phyloP scores from a whole-genome alignment of 2,797 vertebrate species.

The Iguana delicatissima region DNA sequence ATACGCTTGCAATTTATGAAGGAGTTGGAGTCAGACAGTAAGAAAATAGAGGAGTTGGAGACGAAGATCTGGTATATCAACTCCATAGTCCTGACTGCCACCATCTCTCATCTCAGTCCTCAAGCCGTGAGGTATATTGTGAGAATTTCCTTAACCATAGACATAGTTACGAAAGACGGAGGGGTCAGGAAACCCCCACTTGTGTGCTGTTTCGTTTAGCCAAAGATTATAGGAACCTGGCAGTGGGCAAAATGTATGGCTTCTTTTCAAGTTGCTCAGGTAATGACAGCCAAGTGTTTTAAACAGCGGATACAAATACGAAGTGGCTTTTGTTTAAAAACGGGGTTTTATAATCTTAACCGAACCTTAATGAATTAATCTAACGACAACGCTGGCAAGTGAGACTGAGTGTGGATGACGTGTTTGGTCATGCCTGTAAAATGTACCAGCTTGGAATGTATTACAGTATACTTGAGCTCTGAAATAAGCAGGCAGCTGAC shows the following conservation, averaged over 20 bases:
- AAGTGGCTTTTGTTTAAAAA: slow-evolving; percentile 22
- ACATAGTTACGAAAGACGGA: background rate
- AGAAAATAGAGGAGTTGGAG: too few relatives aligned
- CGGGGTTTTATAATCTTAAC: slow-evolving; percentile 47
- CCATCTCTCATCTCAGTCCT: background rate
- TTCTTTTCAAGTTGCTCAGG: slow-evolving; percentile 28
- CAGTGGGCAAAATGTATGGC: background rate
- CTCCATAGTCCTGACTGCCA: background rate
- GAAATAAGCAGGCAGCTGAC: background rate
- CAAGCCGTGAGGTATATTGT: background rate
- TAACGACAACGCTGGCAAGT: slow-evolving; percentile 30
- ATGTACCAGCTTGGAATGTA: slow-evolving; percentile 50
- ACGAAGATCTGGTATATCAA: too few relatives aligned
- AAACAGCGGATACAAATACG: background rate
- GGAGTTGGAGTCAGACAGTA: too few relatives aligned
- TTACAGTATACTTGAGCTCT: background rate
- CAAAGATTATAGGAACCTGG: background rate
- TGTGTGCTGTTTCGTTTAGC: background rate
- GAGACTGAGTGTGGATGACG: slow-evolving; percentile 39
- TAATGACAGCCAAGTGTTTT: slow-evolving; percentile 37
- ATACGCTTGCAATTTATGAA: too few relatives aligned
- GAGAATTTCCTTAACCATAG: background rate
- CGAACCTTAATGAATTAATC: slow-evolving; percentile 52
- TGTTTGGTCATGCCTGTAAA: slow-evolving; percentile 53
- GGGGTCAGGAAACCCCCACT: slow-evolving; percentile 11